Conservation (phyloP, 2,797 vertebrate species). For the Anolis apletophallus region DNA sequence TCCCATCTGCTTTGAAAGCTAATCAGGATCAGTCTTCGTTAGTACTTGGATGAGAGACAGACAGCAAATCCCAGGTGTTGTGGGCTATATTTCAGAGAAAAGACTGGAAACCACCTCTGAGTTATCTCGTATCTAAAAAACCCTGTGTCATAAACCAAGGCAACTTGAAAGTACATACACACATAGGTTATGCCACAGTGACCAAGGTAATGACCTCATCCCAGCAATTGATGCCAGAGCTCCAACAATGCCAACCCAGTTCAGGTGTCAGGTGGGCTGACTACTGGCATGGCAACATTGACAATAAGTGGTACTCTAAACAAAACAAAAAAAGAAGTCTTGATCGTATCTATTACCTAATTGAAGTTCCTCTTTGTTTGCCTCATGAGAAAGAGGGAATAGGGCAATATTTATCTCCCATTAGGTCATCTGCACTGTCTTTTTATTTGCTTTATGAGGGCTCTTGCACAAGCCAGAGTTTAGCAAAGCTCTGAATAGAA, state of each 20-base stretch:
- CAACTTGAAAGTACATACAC: too few relatives aligned
- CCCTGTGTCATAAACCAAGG: too few relatives aligned
- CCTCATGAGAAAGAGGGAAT: not conserved
- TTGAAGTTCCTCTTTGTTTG: not conserved
- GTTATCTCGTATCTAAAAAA: too few relatives aligned
- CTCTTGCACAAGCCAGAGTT: not conserved
- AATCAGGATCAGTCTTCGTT: too few relatives aligned
- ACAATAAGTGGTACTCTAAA: not conserved
- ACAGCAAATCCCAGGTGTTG: too few relatives aligned
- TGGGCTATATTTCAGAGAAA: too few relatives aligned
- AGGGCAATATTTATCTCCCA: not conserved
- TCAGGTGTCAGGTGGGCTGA: not conserved
- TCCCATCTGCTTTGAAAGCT: too few relatives aligned
- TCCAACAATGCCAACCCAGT: not conserved
- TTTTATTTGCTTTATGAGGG: not conserved
- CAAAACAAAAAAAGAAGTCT: not conserved
- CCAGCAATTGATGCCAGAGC: not conserved
- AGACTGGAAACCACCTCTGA: too few relatives aligned
- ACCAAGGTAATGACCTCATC: not conserved
- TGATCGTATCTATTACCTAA: not conserved
- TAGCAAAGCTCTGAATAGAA: not conserved
- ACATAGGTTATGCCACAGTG: too few relatives aligned
- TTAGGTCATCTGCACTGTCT: not conserved
- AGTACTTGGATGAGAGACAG: too few relatives aligned
- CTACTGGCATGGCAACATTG: not conserved